Percentiles rank a stretch among this genome's conserved stretches.
These are phyloP conservation scores for Scaptomyza hsui DNA, from an alignment of 1,140 invertebrate species.

Conservation along the genomic window DNA sequence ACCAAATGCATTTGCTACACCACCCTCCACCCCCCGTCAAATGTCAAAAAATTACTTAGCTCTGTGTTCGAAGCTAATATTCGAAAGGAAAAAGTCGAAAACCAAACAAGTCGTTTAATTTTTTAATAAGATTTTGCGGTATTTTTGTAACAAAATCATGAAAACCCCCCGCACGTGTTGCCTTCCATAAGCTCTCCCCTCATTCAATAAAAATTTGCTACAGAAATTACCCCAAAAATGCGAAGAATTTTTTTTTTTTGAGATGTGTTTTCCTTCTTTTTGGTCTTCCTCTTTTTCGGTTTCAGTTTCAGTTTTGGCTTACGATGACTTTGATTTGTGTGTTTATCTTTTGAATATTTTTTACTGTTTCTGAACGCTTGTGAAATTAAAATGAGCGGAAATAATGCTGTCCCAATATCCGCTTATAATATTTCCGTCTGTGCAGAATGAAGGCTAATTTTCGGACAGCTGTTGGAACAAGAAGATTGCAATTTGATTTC, in stretches of 20 bases:
- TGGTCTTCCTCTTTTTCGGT: slow-evolving; percentile 37
- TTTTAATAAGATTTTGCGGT: slow-evolving; percentile 75
- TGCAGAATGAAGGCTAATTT: background rate
- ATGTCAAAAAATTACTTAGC: slow-evolving; percentile 5
- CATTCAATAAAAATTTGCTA: slow-evolving; percentile 52
- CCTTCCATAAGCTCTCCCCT: slow-evolving; percentile 60
- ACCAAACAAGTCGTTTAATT: slow-evolving; percentile 72
- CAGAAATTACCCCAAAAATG: slow-evolving; percentile 45
- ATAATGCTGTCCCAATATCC: slow-evolving; percentile 67
- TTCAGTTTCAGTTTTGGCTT: slow-evolving; percentile 65
- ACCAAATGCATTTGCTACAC: slow-evolving; percentile 36
- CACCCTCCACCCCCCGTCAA: background rate
- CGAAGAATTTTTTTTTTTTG: slow-evolving; percentile 33
- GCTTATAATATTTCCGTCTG: slow-evolving; percentile 26
- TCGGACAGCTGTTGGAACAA: slow-evolving; percentile 47
- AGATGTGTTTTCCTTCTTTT: slow-evolving; percentile 36
- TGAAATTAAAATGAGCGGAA: slow-evolving; percentile 72
- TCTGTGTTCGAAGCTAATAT: slow-evolving; percentile 1
- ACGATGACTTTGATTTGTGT: slow-evolving; percentile 75
- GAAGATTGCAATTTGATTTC: slow-evolving; percentile 61
- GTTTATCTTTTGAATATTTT: slow-evolving; percentile 72
- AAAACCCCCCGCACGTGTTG: slow-evolving; percentile 63
- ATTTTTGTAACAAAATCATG: slow-evolving; percentile 47
- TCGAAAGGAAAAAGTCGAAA: slow-evolving; percentile 33
- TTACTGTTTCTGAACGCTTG: slow-evolving; percentile 37